phyloP scores from a whole-genome alignment of 2,113 vertebrate genomes.

The Barnardius zonarius region DNA sequence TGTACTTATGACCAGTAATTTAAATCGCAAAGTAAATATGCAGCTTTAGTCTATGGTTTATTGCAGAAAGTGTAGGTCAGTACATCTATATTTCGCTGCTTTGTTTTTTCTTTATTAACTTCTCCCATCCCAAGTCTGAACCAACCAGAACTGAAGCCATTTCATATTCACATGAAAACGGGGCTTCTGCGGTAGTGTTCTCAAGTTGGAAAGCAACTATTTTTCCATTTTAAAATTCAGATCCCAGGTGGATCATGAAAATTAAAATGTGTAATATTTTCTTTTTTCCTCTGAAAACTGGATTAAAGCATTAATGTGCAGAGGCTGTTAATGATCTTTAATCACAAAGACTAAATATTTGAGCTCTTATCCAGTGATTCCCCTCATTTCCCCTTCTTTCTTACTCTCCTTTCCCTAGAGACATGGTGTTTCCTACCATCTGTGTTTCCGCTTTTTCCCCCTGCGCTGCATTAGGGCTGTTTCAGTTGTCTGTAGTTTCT shows the following conservation, averaged over 20 bases:
- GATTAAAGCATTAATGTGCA: not conserved
- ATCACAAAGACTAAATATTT: not conserved
- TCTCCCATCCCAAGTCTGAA: not conserved
- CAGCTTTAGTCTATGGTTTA: conserved; percentile 5
- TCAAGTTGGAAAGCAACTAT: not conserved
- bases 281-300: not conserved
- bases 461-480: not conserved
- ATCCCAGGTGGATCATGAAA: not conserved
- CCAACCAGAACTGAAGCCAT: not conserved
- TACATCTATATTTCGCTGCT: not conserved
- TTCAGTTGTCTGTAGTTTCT: not conserved
- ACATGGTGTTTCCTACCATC: not conserved
- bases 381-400: not conserved
- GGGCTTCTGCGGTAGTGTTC: not conserved
- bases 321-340: not conserved
- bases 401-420: not conserved
- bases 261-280: not conserved
- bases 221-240: not conserved
- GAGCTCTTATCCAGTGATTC: not conserved
- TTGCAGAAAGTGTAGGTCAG: not conserved
- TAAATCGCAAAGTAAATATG: conserved; percentile 30
- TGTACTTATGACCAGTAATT: conserved; percentile 43
- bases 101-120: not conserved
- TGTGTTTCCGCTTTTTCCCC: not conserved
- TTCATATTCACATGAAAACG: not conserved